Base-by-base conservation (phyloP, 2,888 invertebrate genomes). In the Drosophila differens region DNA sequence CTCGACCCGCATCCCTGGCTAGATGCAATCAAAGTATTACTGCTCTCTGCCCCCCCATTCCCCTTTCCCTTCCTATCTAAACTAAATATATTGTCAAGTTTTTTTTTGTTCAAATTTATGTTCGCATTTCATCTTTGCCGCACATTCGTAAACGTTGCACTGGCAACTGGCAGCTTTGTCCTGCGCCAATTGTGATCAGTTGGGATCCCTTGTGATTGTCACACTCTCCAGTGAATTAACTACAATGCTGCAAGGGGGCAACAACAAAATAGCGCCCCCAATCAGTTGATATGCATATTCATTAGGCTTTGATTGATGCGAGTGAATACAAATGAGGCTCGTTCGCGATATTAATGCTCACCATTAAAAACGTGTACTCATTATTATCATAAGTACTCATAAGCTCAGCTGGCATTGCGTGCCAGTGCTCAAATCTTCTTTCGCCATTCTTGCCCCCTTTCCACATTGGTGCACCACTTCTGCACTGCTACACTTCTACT, bases 331-430 rank as follows among this genome's bases (percentile, higher is more conserved):
- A 70, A 25, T 71, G 33, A 49, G 22, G 60, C 39, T 7, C n/a
- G 16, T 58, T 41, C 10, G 30, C 41, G n/a, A 32, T 39, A 39
- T 57, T n/a, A 55, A 57, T 57, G 54, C 47, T 51, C 4, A 35
- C 58, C 54, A 52, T 61, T 58, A 76, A 33, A 51, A 19, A 52
- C 51, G 32, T 51, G 59, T 53, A 47, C 54, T 72, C 76, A 58
- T 69, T 69, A 69, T 60, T 49, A 59, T 22, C 61, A 51, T 69
- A 69, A 69, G 61, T 72, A 35, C 59, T 39, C 49, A 33, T 47
- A 39, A 47, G 74, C 70, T 61, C 57, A 76, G 81, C 76, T 76
- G 47, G 81, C 54, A 49, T 76, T 49, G 70, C 77, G 70, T 81
- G 81, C 60, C 59, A 44, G 51, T 28, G 60, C 61, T 69, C 41